Percentiles rank a stretch among this genome's conserved stretches.
phyloP scores from a whole-genome alignment of 2,113 vertebrate genomes.

The Collichthys lucidus region DNA sequence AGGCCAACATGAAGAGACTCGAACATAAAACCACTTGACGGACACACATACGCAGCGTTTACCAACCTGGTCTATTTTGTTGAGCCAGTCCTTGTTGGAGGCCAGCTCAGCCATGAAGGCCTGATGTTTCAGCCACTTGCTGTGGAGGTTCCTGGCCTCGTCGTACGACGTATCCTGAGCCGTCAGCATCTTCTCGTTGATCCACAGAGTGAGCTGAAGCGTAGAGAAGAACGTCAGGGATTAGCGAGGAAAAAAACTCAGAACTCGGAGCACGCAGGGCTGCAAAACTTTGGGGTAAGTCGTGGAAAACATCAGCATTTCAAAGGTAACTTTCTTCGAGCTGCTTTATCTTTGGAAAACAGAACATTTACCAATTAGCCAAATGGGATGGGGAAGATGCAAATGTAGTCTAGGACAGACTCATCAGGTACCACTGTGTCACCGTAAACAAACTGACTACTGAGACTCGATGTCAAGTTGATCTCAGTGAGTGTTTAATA shows the following conservation, averaged over 20 bases:
- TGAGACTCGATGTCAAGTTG: conserved; percentile 6
- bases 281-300: conserved; percentile 42
- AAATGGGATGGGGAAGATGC: conserved; percentile 33
- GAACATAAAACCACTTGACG: not conserved
- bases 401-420: not conserved
- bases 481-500: conserved; percentile 22
- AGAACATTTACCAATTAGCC: conserved; percentile 49
- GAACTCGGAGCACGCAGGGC: not conserved
- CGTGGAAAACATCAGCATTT: conserved; percentile 39
- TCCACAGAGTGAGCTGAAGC: conserved; percentile 91
- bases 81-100: conserved; percentile 92
- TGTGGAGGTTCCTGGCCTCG: conserved; percentile 90
- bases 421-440: conserved; percentile 5
- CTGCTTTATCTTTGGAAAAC: conserved; percentile 52
- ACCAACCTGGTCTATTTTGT: conserved; percentile 88
- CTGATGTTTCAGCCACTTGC: conserved; percentile 97
- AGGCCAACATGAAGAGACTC: not conserved
- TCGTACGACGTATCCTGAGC: conserved; percentile 94
- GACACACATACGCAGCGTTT: not conserved
- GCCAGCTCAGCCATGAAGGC: conserved; percentile 94
- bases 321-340: conserved; percentile 41
- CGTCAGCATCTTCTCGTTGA: conserved; percentile 97
- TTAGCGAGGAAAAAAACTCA: not conserved
- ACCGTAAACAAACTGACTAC: conserved; percentile 4
- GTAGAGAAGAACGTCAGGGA: not conserved